Base-by-base conservation (phyloP, 1,140 invertebrate species). In the Ephestia elutella region DNA sequence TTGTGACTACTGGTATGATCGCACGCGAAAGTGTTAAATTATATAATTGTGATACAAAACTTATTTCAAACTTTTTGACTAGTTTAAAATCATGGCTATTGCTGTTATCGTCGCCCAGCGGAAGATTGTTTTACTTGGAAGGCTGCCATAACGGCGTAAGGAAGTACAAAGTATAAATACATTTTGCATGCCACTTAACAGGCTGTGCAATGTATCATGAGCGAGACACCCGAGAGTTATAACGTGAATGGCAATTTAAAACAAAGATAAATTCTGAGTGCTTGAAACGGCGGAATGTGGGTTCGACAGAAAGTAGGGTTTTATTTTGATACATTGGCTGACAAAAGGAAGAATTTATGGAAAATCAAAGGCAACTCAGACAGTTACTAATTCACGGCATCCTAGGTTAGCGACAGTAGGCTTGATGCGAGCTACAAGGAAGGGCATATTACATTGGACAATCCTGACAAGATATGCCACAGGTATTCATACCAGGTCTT, bases 171-270 rank as follows among this genome's bases (percentile, higher is more conserved):
- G 75, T 85, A 86, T 82, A 84, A 86, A 86, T 87, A 86, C 79
- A 83, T 82, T 85, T 80, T 85, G 82, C 80, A 86, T 85, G 80
- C 78, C 77, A 84, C 85, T 86, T 87, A 87, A 80, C 82, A 83
- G 79, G 75, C 80, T 59, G 65, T 63, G 65, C 68, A 63, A 82
- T 87, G 82, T 81, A 78, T 86, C 78, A 83, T 77, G 64, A 53
- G 35, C 64, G 57, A 75, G 77, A 80, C 76, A 78, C 68, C 68
- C 58, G 56, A 63, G 66, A 78, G 66, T 73, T 81, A 71, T 68
- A 70, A 65, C 65, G 71, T 65, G 68, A 66, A 68, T 68, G 66
- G 58, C 61, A 68, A 66, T 71, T 72, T 72, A 68, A 72, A 65
- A 44, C 25, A 28, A 38, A 56, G 38, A 44, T 44, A 44, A 44